Conservation (phyloP, 2,888 invertebrate species). For the Drosophila kanekoi region DNA sequence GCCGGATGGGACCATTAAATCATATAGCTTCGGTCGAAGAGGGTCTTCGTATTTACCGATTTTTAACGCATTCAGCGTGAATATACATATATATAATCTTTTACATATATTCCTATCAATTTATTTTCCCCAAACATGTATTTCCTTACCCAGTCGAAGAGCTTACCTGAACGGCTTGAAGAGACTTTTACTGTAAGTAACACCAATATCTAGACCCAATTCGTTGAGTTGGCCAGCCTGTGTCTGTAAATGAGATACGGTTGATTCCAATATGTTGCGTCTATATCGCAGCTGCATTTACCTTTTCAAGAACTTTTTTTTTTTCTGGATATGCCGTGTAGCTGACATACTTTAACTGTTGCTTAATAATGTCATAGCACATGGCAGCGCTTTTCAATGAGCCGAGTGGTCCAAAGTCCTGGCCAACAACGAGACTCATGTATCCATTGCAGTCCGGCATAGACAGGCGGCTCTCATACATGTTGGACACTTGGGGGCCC, state of each 20-base stretch:
- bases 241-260: conserved; percentile 15
- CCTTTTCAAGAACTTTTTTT: conserved; percentile 25
- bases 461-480: conserved; percentile 39
- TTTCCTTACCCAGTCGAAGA: too few relatives aligned
- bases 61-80: too few relatives aligned
- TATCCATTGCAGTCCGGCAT: conserved; percentile 28
- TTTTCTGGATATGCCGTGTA: conserved; percentile 41
- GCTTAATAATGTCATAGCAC: conserved; percentile 40
- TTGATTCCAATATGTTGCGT: not conserved
- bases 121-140: too few relatives aligned
- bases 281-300: conserved; percentile 1
- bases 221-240: conserved; percentile 47
- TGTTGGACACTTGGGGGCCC: not conserved
- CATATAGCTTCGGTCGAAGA: too few relatives aligned
- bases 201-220: conserved; percentile 36
- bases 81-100: too few relatives aligned
- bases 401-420: conserved; percentile 3
- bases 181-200: conserved; percentile 21
- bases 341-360: conserved; percentile 38
- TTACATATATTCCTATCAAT: too few relatives aligned
- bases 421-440: conserved; percentile 51
- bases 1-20: too few relatives aligned
- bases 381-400: conserved; percentile 35
- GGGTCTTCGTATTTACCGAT: too few relatives aligned
- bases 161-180: conserved; percentile 30